phyloP scores from a whole-genome alignment of 23 tunicate species.

The Ascidia mentula region DNA sequence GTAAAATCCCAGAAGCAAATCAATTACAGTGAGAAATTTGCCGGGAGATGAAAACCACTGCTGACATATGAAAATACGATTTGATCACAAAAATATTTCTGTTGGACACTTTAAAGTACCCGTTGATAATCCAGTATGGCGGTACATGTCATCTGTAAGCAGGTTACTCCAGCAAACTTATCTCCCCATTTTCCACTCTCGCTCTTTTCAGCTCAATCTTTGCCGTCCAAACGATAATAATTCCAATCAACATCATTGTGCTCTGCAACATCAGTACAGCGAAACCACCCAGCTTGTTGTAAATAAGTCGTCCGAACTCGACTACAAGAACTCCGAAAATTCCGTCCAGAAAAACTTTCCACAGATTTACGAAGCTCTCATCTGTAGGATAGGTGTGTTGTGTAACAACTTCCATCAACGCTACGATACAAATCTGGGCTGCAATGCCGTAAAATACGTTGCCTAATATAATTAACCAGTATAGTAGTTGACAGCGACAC shows the following conservation, averaged over 20 bases:
- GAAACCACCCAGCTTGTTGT: neutral
- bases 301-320: neutral
- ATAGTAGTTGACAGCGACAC: neutral
- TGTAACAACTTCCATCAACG: neutral
- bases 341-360: neutral
- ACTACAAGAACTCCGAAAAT: neutral
- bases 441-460: neutral
- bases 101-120: too few relatives aligned
- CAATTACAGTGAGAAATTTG: too few relatives aligned
- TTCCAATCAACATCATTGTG: neutral
- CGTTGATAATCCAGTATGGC: too few relatives aligned
- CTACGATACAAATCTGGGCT: neutral
- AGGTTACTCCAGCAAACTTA: too few relatives aligned
- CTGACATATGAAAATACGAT: too few relatives aligned
- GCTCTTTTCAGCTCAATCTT: neutral
- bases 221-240: neutral
- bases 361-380: neutral
- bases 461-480: neutral
- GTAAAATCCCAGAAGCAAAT: too few relatives aligned
- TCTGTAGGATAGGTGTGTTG: neutral
- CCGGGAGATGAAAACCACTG: too few relatives aligned
- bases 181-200: neutral
- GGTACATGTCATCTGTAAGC: too few relatives aligned
- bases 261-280: neutral
- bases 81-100: too few relatives aligned